phyloP scores from a whole-genome alignment of 2,888 invertebrate species.

The Nudaria mundana region DNA sequence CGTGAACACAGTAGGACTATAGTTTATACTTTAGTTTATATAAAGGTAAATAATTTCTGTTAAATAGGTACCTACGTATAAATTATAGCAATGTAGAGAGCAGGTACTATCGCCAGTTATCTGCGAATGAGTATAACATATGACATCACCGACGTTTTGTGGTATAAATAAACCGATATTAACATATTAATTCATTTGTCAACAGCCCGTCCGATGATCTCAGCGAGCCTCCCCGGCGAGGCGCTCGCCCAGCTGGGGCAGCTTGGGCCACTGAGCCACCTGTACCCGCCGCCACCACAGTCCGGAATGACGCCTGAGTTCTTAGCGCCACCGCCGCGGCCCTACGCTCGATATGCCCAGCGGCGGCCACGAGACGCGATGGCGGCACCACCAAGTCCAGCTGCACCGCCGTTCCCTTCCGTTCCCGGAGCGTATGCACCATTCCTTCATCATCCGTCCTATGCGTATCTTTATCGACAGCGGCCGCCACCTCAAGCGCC shows the following conservation, averaged over 20 bases:
- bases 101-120: not conserved
- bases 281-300: conserved; percentile 77
- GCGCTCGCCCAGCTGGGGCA: conserved; percentile 81
- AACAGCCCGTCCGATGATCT: conserved; percentile 84
- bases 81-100: not conserved
- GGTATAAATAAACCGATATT: conserved; percentile 5
- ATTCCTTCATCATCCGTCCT: conserved; percentile 69
- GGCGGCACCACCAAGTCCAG: conserved; percentile 57
- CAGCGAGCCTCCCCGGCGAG: conserved; percentile 84
- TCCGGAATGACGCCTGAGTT: conserved; percentile 81
- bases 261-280: conserved; percentile 81
- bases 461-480: conserved; percentile 70
- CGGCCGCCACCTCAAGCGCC: conserved; percentile 59
- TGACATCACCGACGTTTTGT: not conserved
- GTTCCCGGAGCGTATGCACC: conserved; percentile 63
- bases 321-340: conserved; percentile 84
- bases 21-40: no score
- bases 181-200: conserved; percentile 18
- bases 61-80: not conserved
- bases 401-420: conserved; percentile 51
- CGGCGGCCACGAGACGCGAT: conserved; percentile 60
- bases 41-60: no score
- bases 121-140: not conserved
- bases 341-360: conserved; percentile 77
- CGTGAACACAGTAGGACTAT: no score